A percentile compares a stretch with the other conserved stretches of the same genome.
Conservation (phyloP, 1,140 invertebrate genomes). For the Probaryconus sp. region DNA sequence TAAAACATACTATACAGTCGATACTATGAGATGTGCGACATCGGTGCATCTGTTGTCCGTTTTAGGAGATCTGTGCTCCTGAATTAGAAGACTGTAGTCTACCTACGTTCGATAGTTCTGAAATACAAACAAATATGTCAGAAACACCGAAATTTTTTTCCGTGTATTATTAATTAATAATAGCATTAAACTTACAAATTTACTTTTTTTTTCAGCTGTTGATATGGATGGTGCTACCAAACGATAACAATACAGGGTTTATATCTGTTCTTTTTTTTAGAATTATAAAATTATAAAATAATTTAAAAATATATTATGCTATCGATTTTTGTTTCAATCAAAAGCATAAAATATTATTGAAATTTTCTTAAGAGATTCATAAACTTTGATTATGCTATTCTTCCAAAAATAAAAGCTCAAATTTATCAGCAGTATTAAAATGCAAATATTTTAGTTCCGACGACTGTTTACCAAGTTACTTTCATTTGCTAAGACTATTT, state of each 20-base stretch:
- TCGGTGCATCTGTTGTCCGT: too few relatives aligned
- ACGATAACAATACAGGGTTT: conserved; percentile 65
- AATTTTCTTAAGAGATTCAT: conserved; percentile 26
- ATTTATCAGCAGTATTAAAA: conserved; percentile 36
- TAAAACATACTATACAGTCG: too few relatives aligned
- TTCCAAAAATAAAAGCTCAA: conserved; percentile 31
- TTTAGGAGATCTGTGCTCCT: too few relatives aligned
- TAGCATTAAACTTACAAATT: neutral
- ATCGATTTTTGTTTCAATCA: too few relatives aligned
- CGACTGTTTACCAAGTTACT: conserved; percentile 12
- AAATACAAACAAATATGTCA: neutral
- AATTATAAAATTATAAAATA: conserved; percentile 12
- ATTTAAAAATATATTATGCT: too few relatives aligned
- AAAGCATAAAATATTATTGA: neutral
- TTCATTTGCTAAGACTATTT: conserved; percentile 44
- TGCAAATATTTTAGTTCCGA: conserved; percentile 19
- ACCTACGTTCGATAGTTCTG: too few relatives aligned
- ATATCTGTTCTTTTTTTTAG: neutral
- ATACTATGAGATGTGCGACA: too few relatives aligned
- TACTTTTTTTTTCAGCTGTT: conserved; percentile 66
- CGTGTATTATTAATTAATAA: neutral
- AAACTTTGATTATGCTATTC: conserved; percentile 10
- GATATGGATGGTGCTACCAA: conserved; percentile 71
- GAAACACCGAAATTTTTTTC: neutral
- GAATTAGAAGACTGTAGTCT: too few relatives aligned